Conservation (phyloP, 1,140 invertebrate species). For the Drosophila nikananu region DNA sequence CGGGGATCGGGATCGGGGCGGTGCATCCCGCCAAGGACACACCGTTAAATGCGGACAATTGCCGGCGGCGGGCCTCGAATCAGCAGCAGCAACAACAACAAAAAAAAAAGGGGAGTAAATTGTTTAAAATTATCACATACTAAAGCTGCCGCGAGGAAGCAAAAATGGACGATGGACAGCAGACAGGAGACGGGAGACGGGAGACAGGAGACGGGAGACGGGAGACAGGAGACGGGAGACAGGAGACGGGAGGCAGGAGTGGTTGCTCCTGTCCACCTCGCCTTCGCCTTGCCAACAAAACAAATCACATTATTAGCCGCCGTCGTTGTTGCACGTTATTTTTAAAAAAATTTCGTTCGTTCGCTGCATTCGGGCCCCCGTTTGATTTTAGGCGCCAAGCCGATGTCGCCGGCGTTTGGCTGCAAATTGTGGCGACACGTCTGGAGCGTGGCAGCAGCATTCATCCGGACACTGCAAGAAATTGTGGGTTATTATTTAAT, state of each 20-base stretch:
- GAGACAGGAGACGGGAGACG: neutral
- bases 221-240: slow-evolving; percentile 14
- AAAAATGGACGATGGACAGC: slow-evolving; percentile 14
- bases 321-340: slow-evolving; percentile 75
- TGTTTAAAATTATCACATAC: slow-evolving; percentile 82
- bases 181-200: neutral
- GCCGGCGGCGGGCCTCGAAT: slow-evolving; percentile 38
- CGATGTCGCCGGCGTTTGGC: slow-evolving; percentile 69
- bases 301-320: slow-evolving; percentile 76
- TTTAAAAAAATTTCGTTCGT: slow-evolving; percentile 51
- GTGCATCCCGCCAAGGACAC: slow-evolving; percentile 67
- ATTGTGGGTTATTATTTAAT: neutral
- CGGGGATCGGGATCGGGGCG: neutral
- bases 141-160: slow-evolving; percentile 52
- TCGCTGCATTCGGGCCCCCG: slow-evolving; percentile 55
- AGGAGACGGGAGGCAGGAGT: slow-evolving; percentile 20
- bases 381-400: slow-evolving; percentile 83
- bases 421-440: slow-evolving; percentile 85
- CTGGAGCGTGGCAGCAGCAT: slow-evolving; percentile 73
- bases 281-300: slow-evolving; percentile 36
- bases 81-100: neutral
- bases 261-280: slow-evolving; percentile 1
- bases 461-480: slow-evolving; percentile 16
- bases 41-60: slow-evolving; percentile 63
- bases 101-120: slow-evolving; percentile 65